phyloP scores from a whole-genome alignment of 2,888 invertebrate genomes.

The Bibio marci region DNA sequence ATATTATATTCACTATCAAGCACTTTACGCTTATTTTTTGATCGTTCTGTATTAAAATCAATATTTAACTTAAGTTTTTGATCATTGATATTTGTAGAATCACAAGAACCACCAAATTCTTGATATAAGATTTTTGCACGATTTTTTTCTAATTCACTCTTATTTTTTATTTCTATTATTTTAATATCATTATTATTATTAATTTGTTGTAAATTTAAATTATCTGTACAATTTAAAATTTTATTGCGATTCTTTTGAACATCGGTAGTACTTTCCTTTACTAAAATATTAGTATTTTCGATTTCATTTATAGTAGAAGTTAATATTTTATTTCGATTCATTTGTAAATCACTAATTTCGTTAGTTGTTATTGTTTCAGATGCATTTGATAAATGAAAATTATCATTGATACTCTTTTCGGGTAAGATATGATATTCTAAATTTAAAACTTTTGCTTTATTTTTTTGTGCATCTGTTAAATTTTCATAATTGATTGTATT shows the following conservation, averaged over 20 bases:
- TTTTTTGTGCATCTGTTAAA: conserved; percentile 40
- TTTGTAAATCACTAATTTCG: no score
- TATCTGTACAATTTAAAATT: conserved; percentile 8
- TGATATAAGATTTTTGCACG: background rate
- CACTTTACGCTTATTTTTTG: conserved; percentile 16
- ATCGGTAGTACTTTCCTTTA: conserved; percentile 16
- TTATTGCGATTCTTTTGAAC: conserved; percentile 22
- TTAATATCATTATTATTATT: conserved; percentile 4
- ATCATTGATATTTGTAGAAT: background rate
- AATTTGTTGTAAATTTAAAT: conserved; percentile 16
- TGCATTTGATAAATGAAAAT: conserved; percentile 5
- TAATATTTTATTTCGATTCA: no score
- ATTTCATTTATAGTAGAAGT: background rate
- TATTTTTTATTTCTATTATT: conserved; percentile 13
- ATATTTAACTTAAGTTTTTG: conserved; percentile 13
- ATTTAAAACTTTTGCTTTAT: conserved; percentile 40
- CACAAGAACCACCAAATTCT: background rate
- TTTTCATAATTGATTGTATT: background rate
- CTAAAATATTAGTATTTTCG: background rate
- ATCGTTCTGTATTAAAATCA: conserved; percentile 16
- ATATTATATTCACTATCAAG: conserved; percentile 18
- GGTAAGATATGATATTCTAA: conserved; percentile 39
- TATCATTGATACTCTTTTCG: conserved; percentile 23
- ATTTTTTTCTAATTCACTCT: conserved; percentile 7
- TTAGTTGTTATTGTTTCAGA: background rate